phyloP scores from a whole-genome alignment of 2,888 invertebrate species.

The Eremobia ochroleuca region DNA sequence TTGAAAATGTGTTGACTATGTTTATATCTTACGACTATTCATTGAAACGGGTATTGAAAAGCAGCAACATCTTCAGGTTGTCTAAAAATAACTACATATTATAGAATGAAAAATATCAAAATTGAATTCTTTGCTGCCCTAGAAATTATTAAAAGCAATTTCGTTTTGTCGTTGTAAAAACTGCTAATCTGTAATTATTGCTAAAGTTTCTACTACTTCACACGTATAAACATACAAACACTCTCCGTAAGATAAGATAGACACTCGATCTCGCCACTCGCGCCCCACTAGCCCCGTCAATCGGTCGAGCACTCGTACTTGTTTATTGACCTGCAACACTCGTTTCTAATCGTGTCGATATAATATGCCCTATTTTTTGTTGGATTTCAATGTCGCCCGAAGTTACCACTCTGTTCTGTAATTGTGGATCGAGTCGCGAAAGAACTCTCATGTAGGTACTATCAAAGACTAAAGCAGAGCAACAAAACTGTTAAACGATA shows the following conservation, averaged over 20 bases:
- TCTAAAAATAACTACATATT: not conserved
- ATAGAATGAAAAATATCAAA: not conserved
- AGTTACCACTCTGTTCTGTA: not conserved
- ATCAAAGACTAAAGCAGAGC: not conserved
- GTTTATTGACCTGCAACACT: slow-evolving; percentile 13
- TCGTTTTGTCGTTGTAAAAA: not conserved
- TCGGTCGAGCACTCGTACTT: slow-evolving; percentile 26
- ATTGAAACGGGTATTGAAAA: not conserved
- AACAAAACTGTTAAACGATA: not conserved
- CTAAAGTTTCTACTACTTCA: not conserved
- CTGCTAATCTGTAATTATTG: not conserved
- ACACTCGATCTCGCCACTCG: not conserved
- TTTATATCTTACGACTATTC: not conserved
- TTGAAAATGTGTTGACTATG: not conserved
- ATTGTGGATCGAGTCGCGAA: not conserved
- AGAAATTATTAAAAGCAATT: not conserved
- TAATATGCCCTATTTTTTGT: slow-evolving; percentile 16
- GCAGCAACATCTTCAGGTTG: not conserved
- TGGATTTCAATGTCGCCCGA: not conserved
- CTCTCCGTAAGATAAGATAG: slow-evolving; percentile 13
- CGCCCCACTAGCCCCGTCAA: slow-evolving; percentile 3
- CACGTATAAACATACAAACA: slow-evolving; percentile 2
- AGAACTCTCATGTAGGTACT: not conserved
- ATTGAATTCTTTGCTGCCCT: not conserved
- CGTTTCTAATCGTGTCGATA: not conserved